Base-by-base conservation (phyloP, 2,113 vertebrate species). In the Gadus macrocephalus region DNA sequence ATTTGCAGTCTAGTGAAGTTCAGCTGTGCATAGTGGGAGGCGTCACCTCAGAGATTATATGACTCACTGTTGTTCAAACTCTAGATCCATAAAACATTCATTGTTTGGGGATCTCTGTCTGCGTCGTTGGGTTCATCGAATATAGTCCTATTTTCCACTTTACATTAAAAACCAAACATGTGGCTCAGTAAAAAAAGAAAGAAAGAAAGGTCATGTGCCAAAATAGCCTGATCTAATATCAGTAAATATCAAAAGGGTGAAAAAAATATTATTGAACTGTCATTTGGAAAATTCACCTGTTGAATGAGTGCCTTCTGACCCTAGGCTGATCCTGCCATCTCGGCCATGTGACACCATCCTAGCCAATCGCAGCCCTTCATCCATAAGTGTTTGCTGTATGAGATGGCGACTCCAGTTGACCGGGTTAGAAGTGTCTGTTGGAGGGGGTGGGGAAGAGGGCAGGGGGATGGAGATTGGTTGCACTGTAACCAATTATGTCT, bases 351-450 rank as follows among this genome's bases (percentile, higher is more conserved):
- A 98, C 75, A 98, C 96, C 89, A 98, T 93, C 73, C 95, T 93
- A 78, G 96, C 97, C 91, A 98, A 84, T 88, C 97, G 93, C 87
- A 98, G 93, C 83, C 96, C 97, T 91, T 98, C 95, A 12, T 98
- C 95, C 95, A 98, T 97, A 81, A 97, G 91, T 15, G 95, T 97
- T 91, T 97, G 97, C 89, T 98, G 95, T 81, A 98, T 93, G 87
- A 98, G 94, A 83, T 97, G 96, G 69, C 96, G 95, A 73, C 94
- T 97, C 95, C 96, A 96, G 79, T 87, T 93, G 84, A 94, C 88
- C 4, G 93, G 88, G 73, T 93, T 92, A 81, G 93, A 90, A 77
- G 92, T 83, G 73, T 97, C 95, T 60, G 92, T 85, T 83, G 89
- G 85, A 17, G 82, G 81, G 1, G 88, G 89, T 56, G 94, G 94